Evolutionary conservation across 2,113 vertebrate species (phyloP).

Genomic region (Plectropomus leopardus): DNA sequence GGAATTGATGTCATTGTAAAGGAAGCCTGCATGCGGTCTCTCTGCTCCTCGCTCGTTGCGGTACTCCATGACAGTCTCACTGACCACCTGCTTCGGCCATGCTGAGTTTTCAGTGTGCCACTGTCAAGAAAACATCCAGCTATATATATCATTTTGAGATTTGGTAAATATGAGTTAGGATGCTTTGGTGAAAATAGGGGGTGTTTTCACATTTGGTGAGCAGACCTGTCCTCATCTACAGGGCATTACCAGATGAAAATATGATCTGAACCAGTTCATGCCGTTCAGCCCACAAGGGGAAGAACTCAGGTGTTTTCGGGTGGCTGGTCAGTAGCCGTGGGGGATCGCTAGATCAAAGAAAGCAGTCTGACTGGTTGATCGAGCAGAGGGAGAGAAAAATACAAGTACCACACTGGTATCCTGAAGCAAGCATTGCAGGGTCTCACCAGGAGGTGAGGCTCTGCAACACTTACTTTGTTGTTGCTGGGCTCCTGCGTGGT

Average conservation of each 20-base stretch:
- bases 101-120: neutral
- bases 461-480: neutral
- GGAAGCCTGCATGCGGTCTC: neutral
- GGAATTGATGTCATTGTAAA: neutral
- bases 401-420: neutral
- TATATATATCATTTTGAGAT: neutral
- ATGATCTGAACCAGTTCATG: neutral
- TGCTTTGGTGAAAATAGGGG: neutral
- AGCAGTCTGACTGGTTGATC: constrained; percentile 11
- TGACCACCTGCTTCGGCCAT: neutral
- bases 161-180: too few relatives aligned
- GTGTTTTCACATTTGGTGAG: neutral
- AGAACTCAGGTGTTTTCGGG: constrained; percentile 26
- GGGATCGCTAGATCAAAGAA: constrained; percentile 22
- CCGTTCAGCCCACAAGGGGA: neutral
- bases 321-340: constrained; percentile 2
- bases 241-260: neutral
- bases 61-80: neutral
- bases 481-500: neutral
- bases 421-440: constrained; percentile 1
- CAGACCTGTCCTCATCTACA: neutral
- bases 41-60: neutral
- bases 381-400: neutral
- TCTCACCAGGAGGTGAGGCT: constrained; percentile 16
- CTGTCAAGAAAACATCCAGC: neutral